Evolutionary conservation across 2,113 vertebrate species (phyloP).

Genomic region (Salvelinus alpinus): DNA sequence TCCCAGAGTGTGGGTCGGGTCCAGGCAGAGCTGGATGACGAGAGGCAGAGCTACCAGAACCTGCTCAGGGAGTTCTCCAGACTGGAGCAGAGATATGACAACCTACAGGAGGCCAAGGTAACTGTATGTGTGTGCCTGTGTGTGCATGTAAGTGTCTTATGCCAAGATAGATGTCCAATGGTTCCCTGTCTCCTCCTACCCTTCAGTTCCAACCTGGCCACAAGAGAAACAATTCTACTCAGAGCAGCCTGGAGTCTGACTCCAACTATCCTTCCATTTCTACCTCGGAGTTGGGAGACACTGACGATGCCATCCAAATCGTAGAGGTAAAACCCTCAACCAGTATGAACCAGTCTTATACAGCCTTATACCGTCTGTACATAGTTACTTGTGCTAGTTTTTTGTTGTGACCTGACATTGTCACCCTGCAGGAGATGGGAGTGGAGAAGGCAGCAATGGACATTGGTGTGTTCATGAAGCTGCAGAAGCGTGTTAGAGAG

Average conservation of each 20-base stretch:
- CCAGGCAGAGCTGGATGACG: conserved; percentile 84
- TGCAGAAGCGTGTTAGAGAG: conserved; percentile 93
- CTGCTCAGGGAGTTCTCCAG: conserved; percentile 88
- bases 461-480: conserved; percentile 92
- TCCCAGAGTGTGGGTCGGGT: conserved; percentile 70
- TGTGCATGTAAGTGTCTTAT: not conserved
- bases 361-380: not conserved
- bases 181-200: not conserved
- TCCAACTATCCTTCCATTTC: conserved; percentile 90
- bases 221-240: conserved; percentile 85
- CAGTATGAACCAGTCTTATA: not conserved
- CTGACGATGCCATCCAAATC: conserved; percentile 84
- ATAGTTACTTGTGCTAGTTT: not conserved
- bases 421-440: conserved; percentile 79
- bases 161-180: not conserved
- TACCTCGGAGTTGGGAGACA: conserved; percentile 88
- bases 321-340: conserved; percentile 79
- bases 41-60: conserved; percentile 89
- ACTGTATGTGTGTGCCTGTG: conserved; percentile 52
- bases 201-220: conserved; percentile 80
- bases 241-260: conserved; percentile 92
- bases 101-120: conserved; percentile 87
- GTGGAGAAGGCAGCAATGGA: conserved; percentile 93
- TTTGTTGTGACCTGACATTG: not conserved
- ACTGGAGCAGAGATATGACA: conserved; percentile 92